Evolutionary conservation across 2,888 invertebrate species (phyloP).

Genomic region (Aphrophora alni): DNA sequence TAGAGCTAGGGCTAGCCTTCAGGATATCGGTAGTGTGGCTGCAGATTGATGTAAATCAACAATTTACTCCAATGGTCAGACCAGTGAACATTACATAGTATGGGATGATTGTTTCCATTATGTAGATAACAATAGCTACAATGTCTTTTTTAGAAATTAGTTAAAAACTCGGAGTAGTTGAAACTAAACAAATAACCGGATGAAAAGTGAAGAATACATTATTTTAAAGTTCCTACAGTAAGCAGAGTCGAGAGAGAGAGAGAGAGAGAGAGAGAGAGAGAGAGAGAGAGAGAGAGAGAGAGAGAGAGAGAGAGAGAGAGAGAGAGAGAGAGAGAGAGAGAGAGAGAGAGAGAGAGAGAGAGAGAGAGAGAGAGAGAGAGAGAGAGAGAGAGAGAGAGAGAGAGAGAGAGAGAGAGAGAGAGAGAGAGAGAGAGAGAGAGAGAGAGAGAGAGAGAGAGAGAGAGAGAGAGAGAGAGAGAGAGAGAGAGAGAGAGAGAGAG

Average conservation of each 20-base stretch:
- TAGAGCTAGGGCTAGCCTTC: too few relatives aligned
- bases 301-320: conserved; percentile 15
- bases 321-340: conserved; percentile 16
- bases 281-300: conserved; percentile 17
- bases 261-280: conserved; percentile 18
- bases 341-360: conserved; percentile 17
- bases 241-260: conserved; percentile 15
- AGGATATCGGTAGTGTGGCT: too few relatives aligned
- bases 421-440: conserved; percentile 17
- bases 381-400: conserved; percentile 17
- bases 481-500: conserved; percentile 15
- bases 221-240: too few relatives aligned
- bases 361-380: conserved; percentile 15
- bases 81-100: too few relatives aligned
- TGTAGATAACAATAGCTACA: too few relatives aligned
- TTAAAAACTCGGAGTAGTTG: too few relatives aligned
- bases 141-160: too few relatives aligned
- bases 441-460: conserved; percentile 15
- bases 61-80: too few relatives aligned
- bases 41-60: too few relatives aligned
- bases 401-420: conserved; percentile 18
- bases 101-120: too few relatives aligned
- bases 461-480: conserved; percentile 17
- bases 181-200: too few relatives aligned
- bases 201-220: too few relatives aligned